phyloP scores from a whole-genome alignment of 2,797 vertebrate genomes.

The Rhyacichthys aspro region DNA sequence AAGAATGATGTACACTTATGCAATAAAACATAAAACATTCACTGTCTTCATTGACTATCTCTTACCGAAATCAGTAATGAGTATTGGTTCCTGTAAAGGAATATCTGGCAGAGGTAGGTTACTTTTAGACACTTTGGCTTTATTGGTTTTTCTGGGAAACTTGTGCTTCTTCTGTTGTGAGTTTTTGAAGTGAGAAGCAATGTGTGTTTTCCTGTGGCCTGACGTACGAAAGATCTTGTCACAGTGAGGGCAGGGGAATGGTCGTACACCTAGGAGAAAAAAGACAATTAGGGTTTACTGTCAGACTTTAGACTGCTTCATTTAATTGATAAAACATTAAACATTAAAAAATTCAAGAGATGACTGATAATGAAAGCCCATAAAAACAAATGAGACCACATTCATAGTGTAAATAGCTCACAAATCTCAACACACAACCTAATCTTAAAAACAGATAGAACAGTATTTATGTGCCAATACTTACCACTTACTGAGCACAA shows the following conservation, averaged over 20 bases:
- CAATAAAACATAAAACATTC: background rate
- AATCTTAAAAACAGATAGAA: background rate
- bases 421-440: background rate
- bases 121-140: conserved; percentile 89
- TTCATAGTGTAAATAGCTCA: too few relatives aligned
- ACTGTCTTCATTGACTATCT: background rate
- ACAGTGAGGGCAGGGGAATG: conserved; percentile 97
- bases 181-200: conserved; percentile 96
- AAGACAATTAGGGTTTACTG: conserved; percentile 7
- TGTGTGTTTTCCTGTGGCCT: conserved; percentile 96
- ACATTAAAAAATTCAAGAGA: background rate
- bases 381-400: background rate
- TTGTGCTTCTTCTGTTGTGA: conserved; percentile 90
- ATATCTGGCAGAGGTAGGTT: conserved; percentile 89
- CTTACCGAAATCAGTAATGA: conserved; percentile 96
- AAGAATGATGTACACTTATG: background rate
- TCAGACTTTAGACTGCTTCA: background rate
- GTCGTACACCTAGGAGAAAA: conserved; percentile 85
- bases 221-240: conserved; percentile 98
- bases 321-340: too few relatives aligned
- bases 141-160: conserved; percentile 89
- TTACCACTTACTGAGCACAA: background rate
- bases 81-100: conserved; percentile 95
- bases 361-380: too few relatives aligned
- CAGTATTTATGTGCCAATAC: too few relatives aligned